A percentile compares a stretch with the other conserved stretches of the same genome.
These are phyloP conservation scores for Manacus vitellinus DNA, from an alignment of 2,113 vertebrate species.

Conservation along the genomic window DNA sequence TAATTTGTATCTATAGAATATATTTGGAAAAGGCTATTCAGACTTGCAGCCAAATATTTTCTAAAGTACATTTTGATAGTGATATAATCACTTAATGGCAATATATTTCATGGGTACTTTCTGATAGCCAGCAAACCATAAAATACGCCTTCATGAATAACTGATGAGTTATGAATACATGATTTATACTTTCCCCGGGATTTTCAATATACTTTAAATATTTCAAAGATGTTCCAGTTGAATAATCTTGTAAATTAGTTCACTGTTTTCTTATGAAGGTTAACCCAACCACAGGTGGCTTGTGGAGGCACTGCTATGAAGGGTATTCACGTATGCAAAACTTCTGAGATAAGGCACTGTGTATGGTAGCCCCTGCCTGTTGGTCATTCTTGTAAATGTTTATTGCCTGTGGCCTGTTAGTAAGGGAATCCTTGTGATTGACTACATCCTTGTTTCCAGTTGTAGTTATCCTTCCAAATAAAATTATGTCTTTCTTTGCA, in stretches of 20 bases:
- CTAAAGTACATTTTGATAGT: background rate
- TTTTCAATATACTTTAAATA: background rate
- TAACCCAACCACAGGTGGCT: background rate
- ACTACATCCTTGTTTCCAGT: background rate
- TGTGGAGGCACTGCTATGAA: background rate
- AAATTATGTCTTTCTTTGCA: background rate
- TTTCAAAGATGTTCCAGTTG: background rate
- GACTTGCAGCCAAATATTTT: background rate
- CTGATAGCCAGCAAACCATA: background rate
- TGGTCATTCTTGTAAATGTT: background rate
- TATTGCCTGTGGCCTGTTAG: background rate
- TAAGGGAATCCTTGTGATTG: background rate
- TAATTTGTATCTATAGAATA: background rate
- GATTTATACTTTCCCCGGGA: background rate
- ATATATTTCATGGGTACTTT: background rate
- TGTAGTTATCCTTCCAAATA: background rate
- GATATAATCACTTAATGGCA: background rate
- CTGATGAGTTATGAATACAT: no score
- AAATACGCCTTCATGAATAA: background rate
- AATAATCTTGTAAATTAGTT: background rate
- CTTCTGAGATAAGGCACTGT: background rate
- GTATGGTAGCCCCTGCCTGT: background rate
- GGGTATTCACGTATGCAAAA: background rate
- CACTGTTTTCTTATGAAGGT: background rate
- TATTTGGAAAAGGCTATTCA: slow-evolving; percentile 25